Base-by-base conservation (phyloP, 37 sponge, comb jelly and placozoan genomes). In the Beroe ovata region DNA sequence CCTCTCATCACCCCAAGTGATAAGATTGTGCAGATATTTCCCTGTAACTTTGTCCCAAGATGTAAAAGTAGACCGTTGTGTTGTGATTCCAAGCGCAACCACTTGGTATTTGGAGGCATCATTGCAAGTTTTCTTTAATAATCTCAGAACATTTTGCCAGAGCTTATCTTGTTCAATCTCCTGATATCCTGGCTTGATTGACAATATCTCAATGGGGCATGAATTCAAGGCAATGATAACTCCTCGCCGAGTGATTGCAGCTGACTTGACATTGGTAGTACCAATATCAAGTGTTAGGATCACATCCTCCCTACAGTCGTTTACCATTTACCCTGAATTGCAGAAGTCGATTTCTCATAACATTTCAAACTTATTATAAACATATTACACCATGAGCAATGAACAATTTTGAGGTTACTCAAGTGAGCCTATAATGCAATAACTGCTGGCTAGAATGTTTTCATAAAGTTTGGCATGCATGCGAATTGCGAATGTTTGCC, bases 281-380 rank as follows among this genome's bases (percentile, higher is more conserved):
- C 84, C 84, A 42, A 77, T 77, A 36, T 77, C 84, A 6, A 77
- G 47, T 39, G 84, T 21, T 77, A 77, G 4, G 41, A 77, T 77
- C 1, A 66, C 36, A 66, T 66, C 69, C 16, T 47, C 54, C 54
- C 11, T 47, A 47, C 54, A 16, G 6, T 47, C 54, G 11, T 47
- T 11, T 11, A 47, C 54, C 54, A 47, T 47, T 47, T 47, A 47
- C 11, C 54, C 54, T 47, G 54, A 47, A 47, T 11, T n/a, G n/a
- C n/a, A n/a, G n/a, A n/a, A n/a, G n/a, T n/a, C n/a, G n/a, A n/a
- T n/a, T n/a, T n/a, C n/a, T n/a, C n/a, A n/a, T n/a, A n/a, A n/a
- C n/a, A n/a, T n/a, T n/a, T n/a, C n/a, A n/a, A n/a, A n/a, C n/a
- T n/a, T n/a, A n/a, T n/a, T n/a, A n/a, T n/a, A n/a, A n/a, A n/a